These are phyloP conservation scores for Pheosia tremula DNA, from an alignment of 2,888 invertebrate species.

Conservation along the genomic window DNA sequence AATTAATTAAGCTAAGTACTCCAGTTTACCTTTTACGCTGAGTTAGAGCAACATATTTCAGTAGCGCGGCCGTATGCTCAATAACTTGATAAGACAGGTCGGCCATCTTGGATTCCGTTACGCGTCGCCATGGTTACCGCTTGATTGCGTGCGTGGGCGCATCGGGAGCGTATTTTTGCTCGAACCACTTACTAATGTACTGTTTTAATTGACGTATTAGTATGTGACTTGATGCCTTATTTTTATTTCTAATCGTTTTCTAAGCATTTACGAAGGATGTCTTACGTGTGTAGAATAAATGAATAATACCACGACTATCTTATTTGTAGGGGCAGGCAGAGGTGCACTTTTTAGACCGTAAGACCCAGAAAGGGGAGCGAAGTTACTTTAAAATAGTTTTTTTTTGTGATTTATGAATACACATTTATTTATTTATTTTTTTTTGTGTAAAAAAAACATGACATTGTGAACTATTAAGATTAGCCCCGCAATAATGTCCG, in stretches of 20 bases:
- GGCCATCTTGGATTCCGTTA: constrained; percentile 72
- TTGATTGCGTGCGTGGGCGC: constrained; percentile 62
- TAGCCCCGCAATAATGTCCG: background rate
- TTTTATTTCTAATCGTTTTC: constrained; percentile 25
- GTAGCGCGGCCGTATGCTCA: constrained; percentile 46
- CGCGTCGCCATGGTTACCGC: constrained; percentile 67
- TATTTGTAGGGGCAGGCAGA: background rate
- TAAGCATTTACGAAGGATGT: constrained; percentile 5
- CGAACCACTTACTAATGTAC: constrained; percentile 30
- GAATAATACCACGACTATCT: too few species aligned
- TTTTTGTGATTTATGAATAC: too few species aligned
- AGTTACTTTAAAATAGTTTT: too few species aligned
- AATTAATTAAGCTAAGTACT: constrained; percentile 24
- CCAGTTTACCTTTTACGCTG: constrained; percentile 24
- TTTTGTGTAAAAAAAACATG: background rate
- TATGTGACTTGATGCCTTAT: constrained; percentile 24
- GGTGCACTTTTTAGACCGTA: background rate
- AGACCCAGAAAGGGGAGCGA: too few species aligned
- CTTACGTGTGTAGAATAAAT: background rate
- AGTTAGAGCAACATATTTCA: constrained; percentile 37
- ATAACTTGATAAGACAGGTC: constrained; percentile 61
- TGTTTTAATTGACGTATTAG: constrained; percentile 38
- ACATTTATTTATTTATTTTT: too few species aligned
- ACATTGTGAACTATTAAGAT: background rate
- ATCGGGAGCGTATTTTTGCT: constrained; percentile 40